These are phyloP conservation scores for Xanthorhoe spadicearia DNA, from an alignment of 2,888 invertebrate species.

Conservation along the genomic window DNA sequence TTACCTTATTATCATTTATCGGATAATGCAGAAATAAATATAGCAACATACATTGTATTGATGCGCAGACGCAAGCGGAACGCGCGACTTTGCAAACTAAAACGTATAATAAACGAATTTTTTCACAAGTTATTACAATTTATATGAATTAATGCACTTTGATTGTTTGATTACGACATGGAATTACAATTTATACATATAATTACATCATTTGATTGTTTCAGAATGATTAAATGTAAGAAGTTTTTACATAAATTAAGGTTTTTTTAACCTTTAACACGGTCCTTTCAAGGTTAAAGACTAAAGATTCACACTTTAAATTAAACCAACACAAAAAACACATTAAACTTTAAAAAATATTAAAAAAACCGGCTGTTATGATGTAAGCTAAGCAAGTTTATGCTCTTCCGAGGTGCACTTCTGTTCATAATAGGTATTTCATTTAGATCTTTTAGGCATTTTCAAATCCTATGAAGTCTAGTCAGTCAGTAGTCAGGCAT, in stretches of 20 bases:
- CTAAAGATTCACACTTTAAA: not conserved
- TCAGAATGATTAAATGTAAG: not conserved
- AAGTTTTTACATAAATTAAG: not conserved
- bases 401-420: no score
- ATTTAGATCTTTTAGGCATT: no score
- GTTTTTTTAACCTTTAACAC: not conserved
- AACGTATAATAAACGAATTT: not conserved
- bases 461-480: no score
- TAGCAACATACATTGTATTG: constrained; percentile 12
- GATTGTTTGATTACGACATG: no score
- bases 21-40: constrained; percentile 7
- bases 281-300: not conserved
- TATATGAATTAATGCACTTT: no score
- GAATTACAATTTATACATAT: no score
- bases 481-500: no score
- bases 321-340: not conserved
- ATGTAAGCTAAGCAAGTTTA: no score
- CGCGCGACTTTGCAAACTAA: not conserved
- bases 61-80: not conserved
- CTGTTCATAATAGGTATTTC: no score
- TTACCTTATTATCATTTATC: constrained; percentile 13
- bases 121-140: no score
- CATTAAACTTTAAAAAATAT: not conserved
- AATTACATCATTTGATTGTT: no score
- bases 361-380: not conserved